Conservation (phyloP, 1,140 invertebrate genomes). For the Pseudomyrmex dendroicus region DNA sequence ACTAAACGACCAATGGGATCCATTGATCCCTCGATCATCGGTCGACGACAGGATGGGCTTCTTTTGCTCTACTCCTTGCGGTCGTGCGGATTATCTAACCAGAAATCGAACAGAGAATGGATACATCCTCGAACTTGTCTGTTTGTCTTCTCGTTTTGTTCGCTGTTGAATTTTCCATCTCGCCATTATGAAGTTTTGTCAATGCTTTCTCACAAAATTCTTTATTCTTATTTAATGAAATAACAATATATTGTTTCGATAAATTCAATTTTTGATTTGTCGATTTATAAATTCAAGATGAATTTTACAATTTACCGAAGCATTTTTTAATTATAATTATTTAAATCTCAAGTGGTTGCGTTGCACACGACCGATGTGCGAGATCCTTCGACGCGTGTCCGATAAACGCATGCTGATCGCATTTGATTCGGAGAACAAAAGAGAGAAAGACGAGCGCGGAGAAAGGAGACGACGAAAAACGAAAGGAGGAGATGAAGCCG, state of each 20-base stretch:
- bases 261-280: background rate
- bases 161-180: background rate
- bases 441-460: background rate
- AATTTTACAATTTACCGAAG: background rate
- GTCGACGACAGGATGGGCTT: background rate
- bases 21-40: slow-evolving; percentile 40
- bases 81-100: slow-evolving; percentile 36
- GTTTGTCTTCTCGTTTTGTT: slow-evolving; percentile 39
- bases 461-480: background rate
- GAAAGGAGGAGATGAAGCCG: background rate
- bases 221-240: slow-evolving; percentile 45
- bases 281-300: slow-evolving; percentile 6
- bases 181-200: background rate
- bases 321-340: slow-evolving; percentile 23
- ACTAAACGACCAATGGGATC: slow-evolving; percentile 47
- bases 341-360: slow-evolving; percentile 33
- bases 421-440: background rate
- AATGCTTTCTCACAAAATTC: background rate
- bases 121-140: slow-evolving; percentile 51
- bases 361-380: slow-evolving; percentile 1
- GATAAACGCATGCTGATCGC: slow-evolving; percentile 46
- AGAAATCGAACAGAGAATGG: slow-evolving; percentile 36
- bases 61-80: background rate
- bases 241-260: background rate
- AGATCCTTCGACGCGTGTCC: slow-evolving; percentile 32